These are phyloP conservation scores for Xylota segnis DNA, from an alignment of 2,888 invertebrate genomes.

Conservation along the genomic window DNA sequence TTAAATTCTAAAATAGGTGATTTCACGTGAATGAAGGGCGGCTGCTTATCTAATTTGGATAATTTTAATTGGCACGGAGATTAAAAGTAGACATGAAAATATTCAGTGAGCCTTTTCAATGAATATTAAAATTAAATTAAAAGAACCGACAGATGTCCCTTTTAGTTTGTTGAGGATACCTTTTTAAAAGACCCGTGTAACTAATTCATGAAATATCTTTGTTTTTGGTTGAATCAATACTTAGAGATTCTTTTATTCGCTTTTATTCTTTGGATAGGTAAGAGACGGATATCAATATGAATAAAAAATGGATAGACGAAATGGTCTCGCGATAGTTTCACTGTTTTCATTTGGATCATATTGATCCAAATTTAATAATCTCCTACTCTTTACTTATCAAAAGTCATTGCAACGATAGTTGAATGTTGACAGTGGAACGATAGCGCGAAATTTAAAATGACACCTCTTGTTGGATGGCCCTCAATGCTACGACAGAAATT, in stretches of 20 bases:
- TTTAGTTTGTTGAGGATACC: neutral
- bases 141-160: neutral
- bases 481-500: no score
- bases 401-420: no score
- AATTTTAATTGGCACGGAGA: slow-evolving; percentile 38
- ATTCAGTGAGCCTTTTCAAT: slow-evolving; percentile 31
- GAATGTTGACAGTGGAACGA: no score
- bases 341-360: no score
- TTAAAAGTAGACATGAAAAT: slow-evolving; percentile 20
- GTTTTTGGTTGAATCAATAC: neutral
- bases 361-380: no score
- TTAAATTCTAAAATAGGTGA: slow-evolving; percentile 39
- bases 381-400: no score
- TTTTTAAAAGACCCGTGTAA: neutral
- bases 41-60: slow-evolving; percentile 50
- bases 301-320: no score
- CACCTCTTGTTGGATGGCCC: no score
- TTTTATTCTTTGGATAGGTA: no score
- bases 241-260: neutral
- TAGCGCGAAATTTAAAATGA: no score
- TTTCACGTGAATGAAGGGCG: slow-evolving; percentile 31
- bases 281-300: no score
- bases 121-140: slow-evolving; percentile 49
- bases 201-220: neutral
- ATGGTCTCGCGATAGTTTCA: no score